Conservation (phyloP, 2,888 invertebrate genomes). For the Ypsolopha scabrella region DNA sequence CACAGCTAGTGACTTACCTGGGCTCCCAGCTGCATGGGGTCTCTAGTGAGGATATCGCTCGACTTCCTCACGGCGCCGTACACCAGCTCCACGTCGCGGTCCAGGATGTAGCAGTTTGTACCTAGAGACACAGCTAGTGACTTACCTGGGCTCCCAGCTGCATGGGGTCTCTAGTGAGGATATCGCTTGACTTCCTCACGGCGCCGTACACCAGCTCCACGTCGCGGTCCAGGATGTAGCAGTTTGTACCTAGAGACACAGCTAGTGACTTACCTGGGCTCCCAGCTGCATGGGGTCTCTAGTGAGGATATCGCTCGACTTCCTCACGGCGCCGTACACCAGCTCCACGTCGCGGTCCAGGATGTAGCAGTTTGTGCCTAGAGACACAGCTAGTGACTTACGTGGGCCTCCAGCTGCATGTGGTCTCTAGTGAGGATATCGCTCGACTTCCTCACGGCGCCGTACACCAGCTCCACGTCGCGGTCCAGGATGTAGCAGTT, state of each 20-base stretch:
- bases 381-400: too few relatives aligned
- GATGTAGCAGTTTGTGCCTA: constrained; percentile 82
- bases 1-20: too few relatives aligned
- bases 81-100: constrained; percentile 86
- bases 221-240: constrained; percentile 85
- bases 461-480: constrained; percentile 87
- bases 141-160: constrained; percentile 87
- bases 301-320: constrained; percentile 87
- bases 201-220: constrained; percentile 88
- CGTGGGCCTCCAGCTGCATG: constrained; percentile 89
- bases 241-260: too few relatives aligned
- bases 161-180: constrained; percentile 87
- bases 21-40: constrained; percentile 90
- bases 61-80: constrained; percentile 88
- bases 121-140: too few relatives aligned
- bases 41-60: constrained; percentile 85
- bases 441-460: constrained; percentile 86
- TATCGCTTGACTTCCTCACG: constrained; percentile 85
- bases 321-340: constrained; percentile 85
- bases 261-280: constrained; percentile 79
- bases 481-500: constrained; percentile 84
- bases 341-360: constrained; percentile 88
- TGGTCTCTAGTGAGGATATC: constrained; percentile 89
- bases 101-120: constrained; percentile 83
- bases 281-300: constrained; percentile 91